phyloP scores from a whole-genome alignment of 2,797 vertebrate species.

The Sebastes wilsoni region DNA sequence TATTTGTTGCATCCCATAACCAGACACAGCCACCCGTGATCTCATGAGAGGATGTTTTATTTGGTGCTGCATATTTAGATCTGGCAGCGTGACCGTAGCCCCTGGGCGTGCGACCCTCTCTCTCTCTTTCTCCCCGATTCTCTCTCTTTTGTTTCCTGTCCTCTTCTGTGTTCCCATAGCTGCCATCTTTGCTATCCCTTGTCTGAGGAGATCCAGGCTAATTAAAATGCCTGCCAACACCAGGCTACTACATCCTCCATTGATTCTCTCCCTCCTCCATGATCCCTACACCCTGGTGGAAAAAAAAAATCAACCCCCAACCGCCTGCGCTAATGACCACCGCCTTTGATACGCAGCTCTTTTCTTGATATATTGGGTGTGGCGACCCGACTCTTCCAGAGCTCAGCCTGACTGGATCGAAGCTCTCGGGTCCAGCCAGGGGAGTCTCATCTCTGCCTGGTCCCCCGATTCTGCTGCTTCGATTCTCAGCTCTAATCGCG shows the following conservation, averaged over 20 bases:
- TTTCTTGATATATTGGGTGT: slow-evolving; percentile 40
- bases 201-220: slow-evolving; percentile 57
- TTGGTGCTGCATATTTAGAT: slow-evolving; percentile 71
- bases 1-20: slow-evolving; percentile 48
- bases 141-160: slow-evolving; percentile 57
- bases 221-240: slow-evolving; percentile 73
- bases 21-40: slow-evolving; percentile 47
- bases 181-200: slow-evolving; percentile 35
- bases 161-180: slow-evolving; percentile 61
- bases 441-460: slow-evolving; percentile 34
- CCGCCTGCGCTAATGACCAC: slow-evolving; percentile 57
- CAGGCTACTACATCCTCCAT: slow-evolving; percentile 19
- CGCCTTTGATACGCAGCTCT: slow-evolving; percentile 62
- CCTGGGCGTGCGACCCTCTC: slow-evolving; percentile 42
- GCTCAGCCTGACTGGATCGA: slow-evolving; percentile 22
- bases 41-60: slow-evolving; percentile 74
- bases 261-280: slow-evolving; percentile 37
- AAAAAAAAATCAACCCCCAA: slow-evolving; percentile 35
- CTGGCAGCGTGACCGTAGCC: slow-evolving; percentile 54
- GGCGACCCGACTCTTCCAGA: slow-evolving; percentile 33
- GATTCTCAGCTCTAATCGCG: slow-evolving; percentile 58
- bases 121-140: slow-evolving; percentile 24
- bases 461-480: slow-evolving; percentile 35
- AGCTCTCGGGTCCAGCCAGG: slow-evolving; percentile 8
- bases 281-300: slow-evolving; percentile 33